Conservation (phyloP, 2,888 invertebrate genomes). For the Pammene fasciana region DNA sequence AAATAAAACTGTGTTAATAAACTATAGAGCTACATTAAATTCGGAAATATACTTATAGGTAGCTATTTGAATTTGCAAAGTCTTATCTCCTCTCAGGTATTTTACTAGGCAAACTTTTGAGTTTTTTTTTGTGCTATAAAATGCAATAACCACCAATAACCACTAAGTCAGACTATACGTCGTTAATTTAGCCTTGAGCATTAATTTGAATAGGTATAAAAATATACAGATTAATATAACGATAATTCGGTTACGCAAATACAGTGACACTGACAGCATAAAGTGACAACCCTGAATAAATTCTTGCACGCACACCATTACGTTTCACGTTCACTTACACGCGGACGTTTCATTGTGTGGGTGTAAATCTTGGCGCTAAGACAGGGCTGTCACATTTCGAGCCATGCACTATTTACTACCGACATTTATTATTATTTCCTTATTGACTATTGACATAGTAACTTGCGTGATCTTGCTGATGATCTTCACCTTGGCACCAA, state of each 20-base stretch:
- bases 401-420: slow-evolving; percentile 44
- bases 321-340: slow-evolving; percentile 15
- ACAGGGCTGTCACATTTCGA: slow-evolving; percentile 31
- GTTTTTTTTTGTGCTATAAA: too few species aligned
- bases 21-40: too few species aligned
- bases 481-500: slow-evolving; percentile 45
- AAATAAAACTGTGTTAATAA: too few species aligned
- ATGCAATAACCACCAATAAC: background rate
- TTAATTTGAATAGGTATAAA: background rate
- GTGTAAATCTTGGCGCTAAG: slow-evolving; percentile 26
- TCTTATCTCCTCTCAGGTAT: too few species aligned
- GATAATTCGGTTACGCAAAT: background rate
- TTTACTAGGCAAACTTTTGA: too few species aligned
- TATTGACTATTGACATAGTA: slow-evolving; percentile 47
- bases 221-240: slow-evolving; percentile 3
- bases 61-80: too few species aligned
- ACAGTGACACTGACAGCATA: slow-evolving; percentile 21
- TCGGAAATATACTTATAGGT: too few species aligned
- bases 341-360: slow-evolving; percentile 8
- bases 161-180: background rate
- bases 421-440: slow-evolving; percentile 48
- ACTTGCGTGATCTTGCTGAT: slow-evolving; percentile 43
- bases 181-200: background rate
- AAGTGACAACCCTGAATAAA: slow-evolving; percentile 30
- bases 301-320: slow-evolving; percentile 16